phyloP scores from a whole-genome alignment of 2,888 invertebrate species.

The Heterodera filipjevi region DNA sequence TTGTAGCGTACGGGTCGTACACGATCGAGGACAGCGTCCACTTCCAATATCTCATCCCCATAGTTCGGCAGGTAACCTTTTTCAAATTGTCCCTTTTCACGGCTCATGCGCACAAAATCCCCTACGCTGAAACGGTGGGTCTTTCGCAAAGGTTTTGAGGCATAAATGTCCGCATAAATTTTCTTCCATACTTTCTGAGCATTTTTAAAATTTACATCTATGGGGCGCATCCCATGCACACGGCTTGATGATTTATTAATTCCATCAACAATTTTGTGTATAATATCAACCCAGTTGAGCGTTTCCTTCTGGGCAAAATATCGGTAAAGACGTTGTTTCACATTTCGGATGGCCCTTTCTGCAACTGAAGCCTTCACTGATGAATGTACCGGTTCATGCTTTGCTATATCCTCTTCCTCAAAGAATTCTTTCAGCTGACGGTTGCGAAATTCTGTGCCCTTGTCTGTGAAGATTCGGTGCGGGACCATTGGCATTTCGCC shows the following conservation, averaged over 20 bases:
- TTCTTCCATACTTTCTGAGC: slow-evolving; percentile 15
- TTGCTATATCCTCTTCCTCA: background rate
- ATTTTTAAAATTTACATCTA: slow-evolving; percentile 18
- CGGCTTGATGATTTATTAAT: slow-evolving; percentile 5
- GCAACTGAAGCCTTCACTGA: slow-evolving; percentile 21
- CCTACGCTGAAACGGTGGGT: background rate
- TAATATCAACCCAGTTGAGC: background rate
- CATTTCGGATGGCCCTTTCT: slow-evolving; percentile 5
- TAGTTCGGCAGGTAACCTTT: no score
- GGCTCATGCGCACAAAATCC: background rate
- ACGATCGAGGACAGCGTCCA: background rate
- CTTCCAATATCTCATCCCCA: background rate
- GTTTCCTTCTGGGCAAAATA: background rate
- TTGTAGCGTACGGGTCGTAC: slow-evolving; percentile 6
- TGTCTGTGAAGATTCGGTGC: slow-evolving; percentile 15
- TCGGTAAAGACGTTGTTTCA: background rate
- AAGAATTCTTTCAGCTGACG: background rate
- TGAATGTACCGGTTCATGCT: slow-evolving; percentile 13
- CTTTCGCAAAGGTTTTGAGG: no score
- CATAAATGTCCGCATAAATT: background rate
- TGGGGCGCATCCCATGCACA: slow-evolving; percentile 18
- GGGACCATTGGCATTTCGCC: slow-evolving; percentile 26
- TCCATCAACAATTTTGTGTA: slow-evolving; percentile 17
- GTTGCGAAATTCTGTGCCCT: slow-evolving; percentile 12
- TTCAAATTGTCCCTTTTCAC: slow-evolving; percentile 10